Percentiles rank a stretch among this genome's conserved stretches.
phyloP scores from a whole-genome alignment of 2,797 vertebrate genomes.

The Cyclura pinguis region DNA sequence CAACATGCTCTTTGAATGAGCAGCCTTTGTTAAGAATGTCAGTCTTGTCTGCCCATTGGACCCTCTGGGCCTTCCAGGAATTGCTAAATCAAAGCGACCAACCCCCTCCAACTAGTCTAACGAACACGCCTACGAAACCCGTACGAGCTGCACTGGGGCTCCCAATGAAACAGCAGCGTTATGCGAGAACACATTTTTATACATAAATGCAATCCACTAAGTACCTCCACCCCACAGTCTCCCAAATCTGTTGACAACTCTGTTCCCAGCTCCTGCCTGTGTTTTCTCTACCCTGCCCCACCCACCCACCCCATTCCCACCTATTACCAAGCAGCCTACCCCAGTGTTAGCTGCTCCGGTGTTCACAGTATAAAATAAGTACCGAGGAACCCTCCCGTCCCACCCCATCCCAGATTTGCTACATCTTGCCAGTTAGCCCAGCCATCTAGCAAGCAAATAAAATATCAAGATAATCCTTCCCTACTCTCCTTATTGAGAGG shows the following conservation, averaged over 20 bases:
- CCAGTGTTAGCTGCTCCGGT: accelerated
- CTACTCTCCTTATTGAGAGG: background rate
- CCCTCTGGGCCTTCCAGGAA: slow-evolving; percentile 30
- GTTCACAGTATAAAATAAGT: slow-evolving; percentile 3
- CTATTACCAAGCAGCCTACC: background rate
- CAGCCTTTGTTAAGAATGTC: background rate
- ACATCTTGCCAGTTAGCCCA: accelerated
- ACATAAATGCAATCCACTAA: slow-evolving; percentile 51
- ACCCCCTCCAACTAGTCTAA: background rate
- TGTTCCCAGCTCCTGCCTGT: background rate
- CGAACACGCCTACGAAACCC: background rate
- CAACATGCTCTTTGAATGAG: background rate
- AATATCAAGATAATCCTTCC: background rate
- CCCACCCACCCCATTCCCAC: background rate
- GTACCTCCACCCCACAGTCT: background rate
- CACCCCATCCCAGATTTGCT: accelerated
- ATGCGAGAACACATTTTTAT: background rate
- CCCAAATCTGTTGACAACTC: background rate
- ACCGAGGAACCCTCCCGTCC: accelerated
- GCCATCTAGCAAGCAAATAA: accelerated
- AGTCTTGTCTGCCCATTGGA: background rate
- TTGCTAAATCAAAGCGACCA: slow-evolving; percentile 35
- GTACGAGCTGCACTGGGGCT: background rate
- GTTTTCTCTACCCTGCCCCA: background rate
- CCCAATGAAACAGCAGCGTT: background rate